A percentile compares a stretch with the other conserved stretches of the same genome.
Conservation (phyloP, 2,888 invertebrate species). For the Andrena dorsata region DNA sequence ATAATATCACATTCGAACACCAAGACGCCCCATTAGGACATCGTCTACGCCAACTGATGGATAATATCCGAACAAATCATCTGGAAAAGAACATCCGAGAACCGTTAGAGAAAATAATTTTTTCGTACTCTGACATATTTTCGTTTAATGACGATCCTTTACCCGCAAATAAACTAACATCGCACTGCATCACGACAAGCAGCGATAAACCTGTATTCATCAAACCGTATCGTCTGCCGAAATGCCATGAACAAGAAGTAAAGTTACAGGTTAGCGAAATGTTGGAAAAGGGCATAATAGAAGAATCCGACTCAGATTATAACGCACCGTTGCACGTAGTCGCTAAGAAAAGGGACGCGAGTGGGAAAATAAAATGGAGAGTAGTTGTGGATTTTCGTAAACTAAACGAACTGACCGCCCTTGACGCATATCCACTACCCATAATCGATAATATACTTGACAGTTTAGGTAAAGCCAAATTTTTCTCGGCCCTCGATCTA, state of each 20-base stretch:
- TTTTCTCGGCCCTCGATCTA: neutral
- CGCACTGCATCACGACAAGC: neutral
- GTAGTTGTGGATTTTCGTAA: too few relatives aligned
- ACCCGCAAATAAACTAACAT: neutral
- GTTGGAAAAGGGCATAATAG: neutral
- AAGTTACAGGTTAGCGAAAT: conserved; percentile 1
- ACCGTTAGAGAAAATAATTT: neutral
- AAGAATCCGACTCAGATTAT: neutral
- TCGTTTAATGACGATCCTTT: neutral
- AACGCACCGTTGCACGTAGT: neutral
- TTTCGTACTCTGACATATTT: neutral
- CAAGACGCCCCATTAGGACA: too few relatives aligned
- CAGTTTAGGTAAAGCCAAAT: conserved; percentile 6
- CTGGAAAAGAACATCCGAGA: neutral
- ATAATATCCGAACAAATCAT: too few relatives aligned
- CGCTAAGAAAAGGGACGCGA: too few relatives aligned
- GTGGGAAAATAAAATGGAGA: too few relatives aligned
- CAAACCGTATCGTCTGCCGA: conserved; percentile 14
- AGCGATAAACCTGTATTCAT: too few relatives aligned
- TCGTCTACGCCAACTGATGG: too few relatives aligned
- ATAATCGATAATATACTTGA: neutral
- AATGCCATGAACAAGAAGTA: neutral
- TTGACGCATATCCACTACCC: neutral
- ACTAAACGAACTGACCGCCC: too few relatives aligned
- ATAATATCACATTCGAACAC: too few relatives aligned